Conservation (phyloP, 2,113 vertebrate genomes). For the Oryctolagus cuniculus region DNA sequence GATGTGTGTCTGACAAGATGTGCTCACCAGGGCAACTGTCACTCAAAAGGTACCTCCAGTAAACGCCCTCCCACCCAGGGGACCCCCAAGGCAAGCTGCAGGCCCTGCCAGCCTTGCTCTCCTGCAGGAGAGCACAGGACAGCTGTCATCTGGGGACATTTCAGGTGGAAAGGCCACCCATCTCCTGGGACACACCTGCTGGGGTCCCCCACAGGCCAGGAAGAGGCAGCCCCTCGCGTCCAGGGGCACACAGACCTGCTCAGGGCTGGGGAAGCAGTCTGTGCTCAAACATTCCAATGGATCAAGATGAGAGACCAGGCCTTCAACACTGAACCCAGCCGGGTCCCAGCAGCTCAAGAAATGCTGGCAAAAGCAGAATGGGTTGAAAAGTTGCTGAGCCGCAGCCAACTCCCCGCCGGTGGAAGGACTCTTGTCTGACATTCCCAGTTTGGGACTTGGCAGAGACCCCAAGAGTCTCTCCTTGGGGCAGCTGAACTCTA, state of each 20-base stretch:
- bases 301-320: background rate
- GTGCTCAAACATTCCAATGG: background rate
- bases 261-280: background rate
- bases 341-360: background rate
- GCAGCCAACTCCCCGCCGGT: background rate
- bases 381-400: background rate
- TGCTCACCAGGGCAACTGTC: background rate
- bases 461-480: background rate
- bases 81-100: background rate
- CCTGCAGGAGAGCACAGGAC: background rate
- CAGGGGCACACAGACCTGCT: background rate
- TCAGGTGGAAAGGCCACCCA: background rate
- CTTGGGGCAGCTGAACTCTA: background rate
- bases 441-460: background rate
- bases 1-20: constrained; percentile 44
- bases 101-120: background rate
- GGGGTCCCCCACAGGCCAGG: background rate
- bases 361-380: background rate
- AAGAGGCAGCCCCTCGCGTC: background rate
- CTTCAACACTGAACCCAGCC: background rate
- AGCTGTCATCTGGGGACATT: background rate
- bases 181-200: background rate
- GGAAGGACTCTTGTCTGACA: background rate
- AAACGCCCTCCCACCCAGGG: background rate
- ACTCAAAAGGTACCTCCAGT: background rate